Base-by-base conservation (phyloP, 1,140 invertebrate species). In the Drosophila tsacasi region DNA sequence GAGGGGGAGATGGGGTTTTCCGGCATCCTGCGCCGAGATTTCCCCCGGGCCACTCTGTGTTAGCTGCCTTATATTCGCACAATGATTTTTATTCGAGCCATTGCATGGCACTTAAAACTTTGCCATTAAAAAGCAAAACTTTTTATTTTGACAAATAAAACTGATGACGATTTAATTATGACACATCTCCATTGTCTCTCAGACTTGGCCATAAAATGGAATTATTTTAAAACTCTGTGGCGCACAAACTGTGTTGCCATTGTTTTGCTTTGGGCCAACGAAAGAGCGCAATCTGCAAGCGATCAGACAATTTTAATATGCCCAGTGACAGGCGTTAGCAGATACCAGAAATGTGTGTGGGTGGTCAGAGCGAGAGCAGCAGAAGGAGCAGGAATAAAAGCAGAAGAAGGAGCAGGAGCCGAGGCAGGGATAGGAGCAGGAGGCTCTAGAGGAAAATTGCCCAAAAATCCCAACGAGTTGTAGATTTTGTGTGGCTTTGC, bases 251-350 rank as follows among this genome's bases (percentile, higher is more conserved):
- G 67, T 79, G 47, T 59, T 39, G 63, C 42, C 68, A 63, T 42
- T 75, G 69, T 60, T 57, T 57, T 57, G 32, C 35, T 9, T 21
- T 17, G 9, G 19, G 47, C 47, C 23, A 49, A 57, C 19, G 74
- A 68, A 42, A 62, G 61, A 67, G 59, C 67, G 67, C 76, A 91
- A 90, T 89, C 85, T 90, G 85, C 62, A 75, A 68, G 74, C 85
- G 81, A 90, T 90, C 85, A 81, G 85, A 85, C 67, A 76, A 84
- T 81, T 89, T 84, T 81, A 89, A 89, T 90, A 78, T 81, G 78
- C 78, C 64, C 75, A 76, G 66, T 90, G 81, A 89, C 85, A 90
- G 82, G 73, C 47, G 69, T 49, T 79, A 59, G 55, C 68, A 79
- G 77, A 79, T 79, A 79, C 58, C 49, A 66, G 60, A 60, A 47